Evolutionary conservation across 2,113 vertebrate species (phyloP).

Genomic region (Geococcyx californianus): DNA sequence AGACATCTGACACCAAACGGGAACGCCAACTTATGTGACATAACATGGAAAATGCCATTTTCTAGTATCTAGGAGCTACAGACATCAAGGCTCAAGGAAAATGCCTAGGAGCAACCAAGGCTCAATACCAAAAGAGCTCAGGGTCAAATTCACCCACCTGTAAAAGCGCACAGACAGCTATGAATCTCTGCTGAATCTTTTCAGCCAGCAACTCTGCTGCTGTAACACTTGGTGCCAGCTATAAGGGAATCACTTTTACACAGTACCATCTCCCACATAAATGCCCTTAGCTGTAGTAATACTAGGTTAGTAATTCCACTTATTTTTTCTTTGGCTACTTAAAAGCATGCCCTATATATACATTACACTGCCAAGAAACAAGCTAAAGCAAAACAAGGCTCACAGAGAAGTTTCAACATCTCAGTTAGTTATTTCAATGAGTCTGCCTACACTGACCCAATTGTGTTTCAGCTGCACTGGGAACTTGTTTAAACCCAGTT

Average conservation of each 20-base stretch:
- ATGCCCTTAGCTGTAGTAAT: neutral
- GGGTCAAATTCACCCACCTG: neutral
- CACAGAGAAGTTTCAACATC: conserved; percentile 27
- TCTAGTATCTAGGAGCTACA: neutral
- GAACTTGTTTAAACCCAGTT: neutral
- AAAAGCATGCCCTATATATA: neutral
- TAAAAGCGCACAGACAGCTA: neutral
- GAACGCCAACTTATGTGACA: neutral
- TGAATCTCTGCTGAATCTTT: neutral
- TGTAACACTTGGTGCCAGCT: neutral
- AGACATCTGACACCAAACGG: neutral
- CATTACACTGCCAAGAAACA: neutral
- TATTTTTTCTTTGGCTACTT: neutral
- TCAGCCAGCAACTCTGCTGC: neutral
- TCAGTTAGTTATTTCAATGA: neutral
- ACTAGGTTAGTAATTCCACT: neutral
- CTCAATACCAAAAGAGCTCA: neutral
- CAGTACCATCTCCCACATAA: neutral
- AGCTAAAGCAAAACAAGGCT: conserved; percentile 31
- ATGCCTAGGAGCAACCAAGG: too few relatives aligned
- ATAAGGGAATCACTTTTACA: neutral
- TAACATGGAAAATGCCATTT: neutral
- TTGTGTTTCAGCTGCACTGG: neutral
- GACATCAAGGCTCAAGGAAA: neutral
- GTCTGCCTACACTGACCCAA: conserved; percentile 44